Evolutionary conservation across 2,797 vertebrate genomes (phyloP).

Genomic region (Pseudochaenichthys georgianus): DNA sequence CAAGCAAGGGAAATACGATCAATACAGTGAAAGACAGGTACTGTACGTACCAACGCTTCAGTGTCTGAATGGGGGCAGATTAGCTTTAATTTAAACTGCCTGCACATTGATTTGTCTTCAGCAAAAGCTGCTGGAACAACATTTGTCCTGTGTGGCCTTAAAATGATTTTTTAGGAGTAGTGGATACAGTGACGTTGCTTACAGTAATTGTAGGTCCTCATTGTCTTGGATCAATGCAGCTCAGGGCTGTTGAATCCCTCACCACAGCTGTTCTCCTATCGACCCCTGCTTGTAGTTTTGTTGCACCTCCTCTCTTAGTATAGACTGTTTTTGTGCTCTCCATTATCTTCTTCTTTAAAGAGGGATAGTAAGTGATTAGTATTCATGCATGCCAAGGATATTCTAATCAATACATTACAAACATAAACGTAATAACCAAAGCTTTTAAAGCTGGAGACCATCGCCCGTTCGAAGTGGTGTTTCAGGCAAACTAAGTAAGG

Average conservation of each 20-base stretch:
- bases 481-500: conserved; percentile 21
- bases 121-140: conserved; percentile 43
- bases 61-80: conserved; percentile 41
- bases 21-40: conserved; percentile 54
- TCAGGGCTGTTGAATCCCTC: conserved; percentile 50
- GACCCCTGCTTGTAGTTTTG: conserved; percentile 44
- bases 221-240: conserved; percentile 64
- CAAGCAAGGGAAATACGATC: conserved; percentile 52
- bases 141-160: conserved; percentile 34
- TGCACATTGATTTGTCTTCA: conserved; percentile 57
- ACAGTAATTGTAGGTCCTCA: conserved; percentile 60
- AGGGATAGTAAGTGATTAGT: conserved; percentile 18
- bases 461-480: neutral
- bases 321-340: conserved; percentile 33
- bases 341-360: conserved; percentile 43
- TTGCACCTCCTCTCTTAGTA: conserved; percentile 31
- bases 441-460: conserved; percentile 32
- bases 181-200: conserved; percentile 27
- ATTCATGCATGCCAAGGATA: conserved; percentile 21
- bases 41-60: conserved; percentile 25
- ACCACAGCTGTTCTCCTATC: conserved; percentile 54
- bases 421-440: conserved; percentile 13
- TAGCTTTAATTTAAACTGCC: conserved; percentile 52
- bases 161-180: conserved; percentile 44
- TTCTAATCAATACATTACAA: conserved; percentile 41